Evolutionary conservation across 1,140 invertebrate species (phyloP).

Genomic region (Anastatus disparis): DNA sequence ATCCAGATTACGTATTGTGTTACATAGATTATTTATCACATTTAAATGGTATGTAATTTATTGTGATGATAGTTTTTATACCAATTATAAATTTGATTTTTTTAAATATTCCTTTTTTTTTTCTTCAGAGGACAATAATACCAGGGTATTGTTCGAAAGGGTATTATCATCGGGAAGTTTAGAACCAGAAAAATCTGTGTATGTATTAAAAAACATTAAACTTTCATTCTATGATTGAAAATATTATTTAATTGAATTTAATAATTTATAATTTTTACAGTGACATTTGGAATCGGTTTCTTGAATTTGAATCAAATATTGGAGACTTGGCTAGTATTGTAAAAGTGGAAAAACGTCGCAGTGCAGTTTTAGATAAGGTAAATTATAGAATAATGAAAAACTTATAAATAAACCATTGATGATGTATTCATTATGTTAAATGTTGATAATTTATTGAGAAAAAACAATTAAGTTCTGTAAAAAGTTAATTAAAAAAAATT

Average conservation of each 20-base stretch:
- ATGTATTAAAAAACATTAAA: slow-evolving; percentile 60
- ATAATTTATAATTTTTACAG: slow-evolving; percentile 66
- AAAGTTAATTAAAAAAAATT: too few relatives aligned
- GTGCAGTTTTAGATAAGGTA: slow-evolving; percentile 91
- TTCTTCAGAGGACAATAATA: slow-evolving; percentile 88
- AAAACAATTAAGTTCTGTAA: too few relatives aligned
- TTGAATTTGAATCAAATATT: slow-evolving; percentile 98
- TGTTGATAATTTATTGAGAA: too few relatives aligned
- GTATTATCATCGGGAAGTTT: slow-evolving; percentile 94
- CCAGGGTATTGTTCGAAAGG: slow-evolving; percentile 95
- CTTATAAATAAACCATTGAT: neutral
- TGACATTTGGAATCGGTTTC: slow-evolving; percentile 98
- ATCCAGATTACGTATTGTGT: slow-evolving; percentile 93
- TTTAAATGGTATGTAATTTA: slow-evolving; percentile 82
- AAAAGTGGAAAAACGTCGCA: slow-evolving; percentile 95
- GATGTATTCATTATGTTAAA: too few relatives aligned
- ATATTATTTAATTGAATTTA: neutral
- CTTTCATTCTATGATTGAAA: neutral
- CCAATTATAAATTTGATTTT: too few relatives aligned
- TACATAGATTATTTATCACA: slow-evolving; percentile 98
- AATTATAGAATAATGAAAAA: slow-evolving; percentile 39
- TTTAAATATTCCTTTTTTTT: slow-evolving; percentile 1
- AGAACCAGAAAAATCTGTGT: slow-evolving; percentile 91
- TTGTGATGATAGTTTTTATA: too few relatives aligned
- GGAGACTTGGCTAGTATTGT: slow-evolving; percentile 97